Percentiles rank a stretch among this genome's conserved stretches.
Conservation (phyloP, 2,113 vertebrate genomes). For the Galemys pyrenaicus region DNA sequence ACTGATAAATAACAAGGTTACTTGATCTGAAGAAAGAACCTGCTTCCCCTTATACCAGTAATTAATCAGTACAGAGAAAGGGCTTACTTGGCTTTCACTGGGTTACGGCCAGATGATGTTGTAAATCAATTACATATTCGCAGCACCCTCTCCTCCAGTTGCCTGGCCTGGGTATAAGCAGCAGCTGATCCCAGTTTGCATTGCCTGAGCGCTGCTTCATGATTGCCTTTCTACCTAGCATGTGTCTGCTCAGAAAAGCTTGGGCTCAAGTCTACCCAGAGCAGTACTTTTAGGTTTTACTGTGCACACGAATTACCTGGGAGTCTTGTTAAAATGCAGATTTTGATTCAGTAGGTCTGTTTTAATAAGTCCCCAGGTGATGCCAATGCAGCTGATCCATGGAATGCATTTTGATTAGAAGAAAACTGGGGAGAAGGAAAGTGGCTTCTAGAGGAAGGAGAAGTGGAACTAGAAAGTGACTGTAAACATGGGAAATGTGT, state of each 20-base stretch:
- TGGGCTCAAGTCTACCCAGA: not conserved
- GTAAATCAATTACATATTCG: slow-evolving; percentile 45
- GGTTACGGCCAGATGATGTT: slow-evolving; percentile 35
- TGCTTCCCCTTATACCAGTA: slow-evolving; percentile 55
- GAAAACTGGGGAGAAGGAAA: not conserved
- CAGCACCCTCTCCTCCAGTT: not conserved
- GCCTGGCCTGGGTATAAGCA: not conserved
- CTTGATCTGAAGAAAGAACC: slow-evolving; percentile 59
- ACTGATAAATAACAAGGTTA: slow-evolving; percentile 72
- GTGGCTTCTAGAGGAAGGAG: not conserved
- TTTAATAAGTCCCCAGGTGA: slow-evolving; percentile 24
- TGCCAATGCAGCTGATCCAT: not conserved
- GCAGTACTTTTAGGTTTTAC: not conserved
- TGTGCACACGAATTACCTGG: not conserved
- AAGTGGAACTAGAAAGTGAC: not conserved
- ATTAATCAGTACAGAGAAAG: slow-evolving; percentile 63
- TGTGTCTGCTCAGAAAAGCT: not conserved
- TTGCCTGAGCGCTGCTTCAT: not conserved
- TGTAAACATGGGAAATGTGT: not conserved
- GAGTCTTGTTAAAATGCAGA: slow-evolving; percentile 57
- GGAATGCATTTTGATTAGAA: not conserved
- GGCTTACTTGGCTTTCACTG: slow-evolving; percentile 55
- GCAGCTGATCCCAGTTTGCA: not conserved
- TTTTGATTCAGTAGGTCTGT: not conserved
- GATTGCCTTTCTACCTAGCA: not conserved